Conservation (phyloP, 2,888 invertebrate genomes). For the Lithophane socia region DNA sequence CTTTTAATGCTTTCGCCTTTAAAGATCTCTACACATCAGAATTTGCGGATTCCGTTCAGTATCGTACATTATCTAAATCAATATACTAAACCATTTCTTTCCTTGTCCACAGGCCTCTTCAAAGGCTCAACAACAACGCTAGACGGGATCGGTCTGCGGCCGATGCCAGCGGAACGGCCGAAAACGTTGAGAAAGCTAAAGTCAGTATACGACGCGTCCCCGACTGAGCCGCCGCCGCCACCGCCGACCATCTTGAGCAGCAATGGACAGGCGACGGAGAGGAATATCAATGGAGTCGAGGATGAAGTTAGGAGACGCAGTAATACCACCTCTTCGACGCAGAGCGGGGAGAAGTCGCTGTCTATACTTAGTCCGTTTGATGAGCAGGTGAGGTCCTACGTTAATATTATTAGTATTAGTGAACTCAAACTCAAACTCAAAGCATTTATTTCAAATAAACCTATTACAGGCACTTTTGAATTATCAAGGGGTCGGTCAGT, state of each 20-base stretch:
- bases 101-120: conserved; percentile 92
- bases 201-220: conserved; percentile 92
- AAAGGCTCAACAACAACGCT: conserved; percentile 95
- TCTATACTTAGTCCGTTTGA: conserved; percentile 96
- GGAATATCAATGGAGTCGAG: conserved; percentile 83
- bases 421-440: no score
- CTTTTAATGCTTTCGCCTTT: not conserved
- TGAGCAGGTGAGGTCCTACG: conserved; percentile 89
- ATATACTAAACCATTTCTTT: conserved; percentile 32
- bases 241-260: conserved; percentile 79
- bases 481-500: no score
- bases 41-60: not conserved
- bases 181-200: conserved; percentile 94
- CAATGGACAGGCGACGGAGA: conserved; percentile 84
- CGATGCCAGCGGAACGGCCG: conserved; percentile 92
- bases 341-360: conserved; percentile 87
- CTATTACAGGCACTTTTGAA: no score
- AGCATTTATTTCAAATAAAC: no score
- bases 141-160: conserved; percentile 91
- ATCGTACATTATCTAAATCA: not conserved
- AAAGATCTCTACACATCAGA: not conserved
- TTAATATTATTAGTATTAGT: not conserved
- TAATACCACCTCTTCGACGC: conserved; percentile 85
- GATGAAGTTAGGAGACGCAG: conserved; percentile 89
- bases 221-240: conserved; percentile 80